Evolutionary conservation across 2,888 invertebrate species (phyloP).

Genomic region (Augochlorella aurata): DNA sequence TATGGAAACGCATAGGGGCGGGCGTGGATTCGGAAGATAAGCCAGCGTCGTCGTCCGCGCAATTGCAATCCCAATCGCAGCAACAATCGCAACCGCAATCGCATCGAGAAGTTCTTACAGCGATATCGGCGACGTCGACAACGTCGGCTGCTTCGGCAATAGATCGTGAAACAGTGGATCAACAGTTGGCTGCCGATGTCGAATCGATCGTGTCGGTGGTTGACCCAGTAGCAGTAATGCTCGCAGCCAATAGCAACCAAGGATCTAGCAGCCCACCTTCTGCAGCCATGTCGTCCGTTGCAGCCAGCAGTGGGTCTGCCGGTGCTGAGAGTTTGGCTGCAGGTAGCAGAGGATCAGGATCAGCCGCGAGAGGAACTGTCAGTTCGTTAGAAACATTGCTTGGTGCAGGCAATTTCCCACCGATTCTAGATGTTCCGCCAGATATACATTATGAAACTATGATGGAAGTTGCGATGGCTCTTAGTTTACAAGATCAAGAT

Average conservation of each 20-base stretch:
- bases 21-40: conserved; percentile 31
- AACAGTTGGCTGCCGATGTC: conserved; percentile 82
- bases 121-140: background rate
- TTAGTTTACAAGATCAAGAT: conserved; percentile 94
- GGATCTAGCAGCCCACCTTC: conserved; percentile 35
- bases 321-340: background rate
- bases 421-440: conserved; percentile 93
- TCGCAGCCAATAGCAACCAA: conserved; percentile 83
- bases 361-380: conserved; percentile 66
- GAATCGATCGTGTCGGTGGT: conserved; percentile 83
- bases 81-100: background rate
- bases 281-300: background rate
- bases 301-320: background rate
- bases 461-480: conserved; percentile 97
- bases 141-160: conserved; percentile 81
- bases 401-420: conserved; percentile 86
- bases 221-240: conserved; percentile 83
- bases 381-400: conserved; percentile 82
- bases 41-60: background rate
- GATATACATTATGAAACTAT: conserved; percentile 98
- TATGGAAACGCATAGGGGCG: conserved; percentile 4
- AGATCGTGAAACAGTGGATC: no score
- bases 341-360: conserved; percentile 36
- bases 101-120: conserved; percentile 6
- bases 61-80: background rate